phyloP scores from a whole-genome alignment of 2,888 invertebrate species.

The Isotomurus palustris region DNA sequence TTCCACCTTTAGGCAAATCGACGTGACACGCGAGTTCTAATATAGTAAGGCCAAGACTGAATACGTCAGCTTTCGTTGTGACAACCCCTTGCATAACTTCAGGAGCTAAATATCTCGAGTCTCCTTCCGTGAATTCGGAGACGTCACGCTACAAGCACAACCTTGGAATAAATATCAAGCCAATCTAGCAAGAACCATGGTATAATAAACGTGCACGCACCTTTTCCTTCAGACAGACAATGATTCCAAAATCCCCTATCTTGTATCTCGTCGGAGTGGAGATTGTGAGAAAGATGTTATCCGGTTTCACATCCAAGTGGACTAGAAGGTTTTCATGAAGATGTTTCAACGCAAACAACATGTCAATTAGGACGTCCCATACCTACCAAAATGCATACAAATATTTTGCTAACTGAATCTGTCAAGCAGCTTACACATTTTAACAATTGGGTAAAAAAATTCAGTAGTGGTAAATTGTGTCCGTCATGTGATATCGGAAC shows the following conservation, averaged over 20 bases:
- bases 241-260: slow-evolving; percentile 70
- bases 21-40: slow-evolving; percentile 67
- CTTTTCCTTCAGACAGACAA: slow-evolving; percentile 59
- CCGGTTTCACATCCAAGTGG: slow-evolving; percentile 73
- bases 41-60: slow-evolving; percentile 67
- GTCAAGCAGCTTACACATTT: too few species aligned
- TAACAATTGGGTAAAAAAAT: too few species aligned
- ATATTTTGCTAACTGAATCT: too few species aligned
- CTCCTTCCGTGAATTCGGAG: slow-evolving; percentile 63
- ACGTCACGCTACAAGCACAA: slow-evolving; percentile 52
- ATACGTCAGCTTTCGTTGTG: slow-evolving; percentile 67
- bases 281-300: slow-evolving; percentile 66
- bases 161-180: neutral
- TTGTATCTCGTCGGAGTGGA: slow-evolving; percentile 60
- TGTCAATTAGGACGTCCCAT: slow-evolving; percentile 45
- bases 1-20: slow-evolving; percentile 64
- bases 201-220: slow-evolving; percentile 40
- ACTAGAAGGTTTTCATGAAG: slow-evolving; percentile 64
- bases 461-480: too few species aligned
- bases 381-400: slow-evolving; percentile 23
- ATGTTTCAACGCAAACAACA: slow-evolving; percentile 59
- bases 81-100: slow-evolving; percentile 64
- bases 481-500: too few species aligned
- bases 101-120: slow-evolving; percentile 68
- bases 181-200: too few species aligned